Percentiles rank a stretch among this genome's conserved stretches.
phyloP scores from a whole-genome alignment of 2,113 vertebrate species.

The Drymodes brunneopygia region DNA sequence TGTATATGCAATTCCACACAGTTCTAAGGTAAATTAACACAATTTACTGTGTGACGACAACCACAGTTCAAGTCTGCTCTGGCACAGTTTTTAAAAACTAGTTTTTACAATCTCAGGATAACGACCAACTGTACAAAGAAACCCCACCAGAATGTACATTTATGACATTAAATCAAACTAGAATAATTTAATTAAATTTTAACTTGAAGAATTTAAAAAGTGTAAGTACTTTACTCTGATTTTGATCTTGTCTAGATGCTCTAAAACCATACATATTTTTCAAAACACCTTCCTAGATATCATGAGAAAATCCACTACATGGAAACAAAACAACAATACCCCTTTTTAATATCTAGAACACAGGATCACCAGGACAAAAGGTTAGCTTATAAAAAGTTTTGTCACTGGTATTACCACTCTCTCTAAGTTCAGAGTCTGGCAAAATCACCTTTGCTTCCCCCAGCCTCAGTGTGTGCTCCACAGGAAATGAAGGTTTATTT shows the following conservation, averaged over 20 bases:
- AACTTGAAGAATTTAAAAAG: neutral
- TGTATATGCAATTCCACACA: neutral
- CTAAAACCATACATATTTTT: neutral
- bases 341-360: neutral
- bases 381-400: neutral
- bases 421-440: neutral
- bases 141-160: neutral
- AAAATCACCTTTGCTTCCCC: neutral
- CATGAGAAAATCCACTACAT: neutral
- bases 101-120: neutral
- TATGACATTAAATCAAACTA: neutral
- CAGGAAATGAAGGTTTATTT: constrained; percentile 14
- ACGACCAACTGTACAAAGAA: neutral
- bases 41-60: neutral
- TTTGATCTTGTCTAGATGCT: neutral
- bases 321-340: neutral
- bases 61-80: neutral
- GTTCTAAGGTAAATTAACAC: neutral
- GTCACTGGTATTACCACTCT: neutral
- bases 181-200: neutral
- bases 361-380: neutral
- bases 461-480: neutral
- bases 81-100: neutral
- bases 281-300: neutral
- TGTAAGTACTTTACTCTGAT: neutral